A percentile compares a stretch with the other conserved stretches of the same genome.
Conservation (phyloP, 2,797 vertebrate species). For the Aeoliscus strigatus region DNA sequence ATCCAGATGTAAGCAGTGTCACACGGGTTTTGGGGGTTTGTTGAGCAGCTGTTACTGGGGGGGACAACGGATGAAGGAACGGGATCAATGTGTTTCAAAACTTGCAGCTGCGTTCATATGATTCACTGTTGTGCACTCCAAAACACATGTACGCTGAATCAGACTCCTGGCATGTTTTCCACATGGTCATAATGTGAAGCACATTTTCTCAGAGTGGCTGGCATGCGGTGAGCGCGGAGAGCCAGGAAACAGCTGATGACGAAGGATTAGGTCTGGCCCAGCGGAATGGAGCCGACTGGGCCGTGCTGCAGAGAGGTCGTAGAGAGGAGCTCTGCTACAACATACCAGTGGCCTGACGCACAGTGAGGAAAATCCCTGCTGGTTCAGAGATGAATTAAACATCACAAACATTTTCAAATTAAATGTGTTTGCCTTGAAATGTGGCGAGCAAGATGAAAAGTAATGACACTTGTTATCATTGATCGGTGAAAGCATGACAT, state of each 20-base stretch:
- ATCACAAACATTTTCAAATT: constrained; percentile 4
- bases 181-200: constrained; percentile 72
- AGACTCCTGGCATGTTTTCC: constrained; percentile 57
- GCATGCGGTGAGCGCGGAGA: constrained; percentile 52
- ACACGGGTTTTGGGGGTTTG: constrained; percentile 1
- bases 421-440: background rate
- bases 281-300: constrained; percentile 41
- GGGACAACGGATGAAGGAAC: constrained; percentile 45
- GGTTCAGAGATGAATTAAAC: constrained; percentile 30
- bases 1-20: constrained; percentile 7
- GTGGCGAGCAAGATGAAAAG: constrained; percentile 5
- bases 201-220: constrained; percentile 65
- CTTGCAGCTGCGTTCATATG: constrained; percentile 23
- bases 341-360: constrained; percentile 68
- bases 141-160: constrained; percentile 43
- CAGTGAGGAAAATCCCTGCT: constrained; percentile 46
- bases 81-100: constrained; percentile 44
- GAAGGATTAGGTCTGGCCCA: constrained; percentile 62
- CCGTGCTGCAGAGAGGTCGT: constrained; percentile 15
- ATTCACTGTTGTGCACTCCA: constrained; percentile 20
- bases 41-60: constrained; percentile 33
- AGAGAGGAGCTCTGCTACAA: constrained; percentile 30
- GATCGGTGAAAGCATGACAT: constrained; percentile 36
- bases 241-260: constrained; percentile 74
- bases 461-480: constrained; percentile 22